Evolutionary conservation across 2,113 vertebrate species (phyloP), one percentile per base, ranked within the genome.

Genomic region (Lasiurus borealis): DNA sequence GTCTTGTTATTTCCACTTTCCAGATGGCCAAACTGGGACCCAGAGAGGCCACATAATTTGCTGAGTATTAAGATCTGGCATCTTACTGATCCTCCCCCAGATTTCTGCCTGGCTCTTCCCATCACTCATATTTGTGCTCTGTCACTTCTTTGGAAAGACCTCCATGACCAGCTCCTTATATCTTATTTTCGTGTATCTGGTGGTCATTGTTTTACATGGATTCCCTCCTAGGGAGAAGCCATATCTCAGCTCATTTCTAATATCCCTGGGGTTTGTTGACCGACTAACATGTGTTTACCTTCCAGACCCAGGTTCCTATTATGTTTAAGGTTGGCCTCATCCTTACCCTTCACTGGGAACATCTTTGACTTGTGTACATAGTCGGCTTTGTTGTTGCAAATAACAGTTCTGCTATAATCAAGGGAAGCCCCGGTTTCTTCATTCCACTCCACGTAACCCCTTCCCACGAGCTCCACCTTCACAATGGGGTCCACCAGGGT

Each of bases 371-470:
- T 96, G 44, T 97, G 96, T 36, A 98, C 93, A 0, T 98, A 98
- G 93, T 98, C 96, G 2, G 96, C 97, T 40, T 97, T 95, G 90
- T 98, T 98, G 87, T 94, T 98, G 72, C 97, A 98, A 68, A 97
- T 90, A 9, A 96, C 85, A 4, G 81, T 73, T 62, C 94, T 93
- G 96, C 90, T 98, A 2, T 98, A 98, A 57, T 97, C 97, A 0
- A 77, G 85, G 48, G 75, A 50, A 0, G 85, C 54, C 34, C 97
- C 71, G 0, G 36, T 29, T 14, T 98, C 97, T 31, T 98, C 98
- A 0, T 48, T 97, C 98, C 98, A 98, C 48, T 98, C 97, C 14
- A 98, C 92, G 10, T 98, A 98, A 27, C 97, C 98, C 27, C 96
- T 88, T 2, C 98, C 98, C 19, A 98, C 91, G 0, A 98, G 93